Percentiles rank a stretch among this genome's conserved stretches.
Evolutionary conservation across 2,113 vertebrate genomes (phyloP).

Genomic region (Zingel zingel): DNA sequence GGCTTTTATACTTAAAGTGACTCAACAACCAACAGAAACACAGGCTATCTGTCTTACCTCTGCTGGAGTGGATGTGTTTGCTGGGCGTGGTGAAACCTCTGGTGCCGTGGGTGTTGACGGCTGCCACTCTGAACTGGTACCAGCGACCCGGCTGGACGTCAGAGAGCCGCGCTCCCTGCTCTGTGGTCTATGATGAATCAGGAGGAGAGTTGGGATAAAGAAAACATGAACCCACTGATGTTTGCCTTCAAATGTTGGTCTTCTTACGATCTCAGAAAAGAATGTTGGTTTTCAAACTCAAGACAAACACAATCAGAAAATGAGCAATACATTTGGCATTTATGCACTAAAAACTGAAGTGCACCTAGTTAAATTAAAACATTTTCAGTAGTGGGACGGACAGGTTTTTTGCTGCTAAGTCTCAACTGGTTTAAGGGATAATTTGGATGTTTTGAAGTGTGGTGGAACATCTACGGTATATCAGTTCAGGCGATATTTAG

Average conservation of each 20-base stretch:
- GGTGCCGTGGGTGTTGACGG: conserved; percentile 91
- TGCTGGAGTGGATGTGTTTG: conserved; percentile 91
- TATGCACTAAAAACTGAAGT: not conserved
- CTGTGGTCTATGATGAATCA: conserved; percentile 84
- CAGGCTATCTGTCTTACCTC: conserved; percentile 75
- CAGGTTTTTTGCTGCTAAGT: too few species aligned
- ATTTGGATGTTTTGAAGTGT: too few species aligned
- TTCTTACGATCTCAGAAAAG: not conserved
- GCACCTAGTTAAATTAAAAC: not conserved
- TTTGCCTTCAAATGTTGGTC: not conserved
- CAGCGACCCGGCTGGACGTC: conserved; percentile 90
- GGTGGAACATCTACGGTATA: too few species aligned
- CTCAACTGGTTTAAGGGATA: too few species aligned
- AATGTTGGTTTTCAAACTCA: not conserved
- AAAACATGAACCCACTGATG: not conserved
- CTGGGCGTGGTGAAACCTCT: conserved; percentile 94
- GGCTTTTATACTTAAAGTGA: not conserved
- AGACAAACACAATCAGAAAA: not conserved
- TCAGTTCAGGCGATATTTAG: too few species aligned
- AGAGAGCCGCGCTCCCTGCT: conserved; percentile 82
- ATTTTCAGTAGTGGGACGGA: too few species aligned
- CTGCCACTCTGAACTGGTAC: conserved; percentile 96
- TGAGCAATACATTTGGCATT: not conserved
- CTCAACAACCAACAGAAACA: not conserved
- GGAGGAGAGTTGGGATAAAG: not conserved